A percentile compares a stretch with the other conserved stretches of the same genome.
Evolutionary conservation across 2,797 vertebrate genomes (phyloP).

Genomic region (Mormyrus proboscirostris): DNA sequence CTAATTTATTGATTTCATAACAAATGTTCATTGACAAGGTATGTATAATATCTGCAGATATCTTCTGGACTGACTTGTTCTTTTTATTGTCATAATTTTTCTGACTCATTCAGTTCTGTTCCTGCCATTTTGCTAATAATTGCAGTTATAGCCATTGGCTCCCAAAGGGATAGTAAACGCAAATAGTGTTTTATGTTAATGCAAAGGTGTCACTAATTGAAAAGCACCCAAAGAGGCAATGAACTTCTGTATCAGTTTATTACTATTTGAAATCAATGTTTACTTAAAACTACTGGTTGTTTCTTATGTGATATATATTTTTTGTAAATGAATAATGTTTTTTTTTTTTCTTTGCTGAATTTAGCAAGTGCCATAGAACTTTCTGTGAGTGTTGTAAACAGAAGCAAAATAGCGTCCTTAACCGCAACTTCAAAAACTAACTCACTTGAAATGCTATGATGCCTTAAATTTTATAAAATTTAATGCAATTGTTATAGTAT

Average conservation of each 20-base stretch:
- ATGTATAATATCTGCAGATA: background rate
- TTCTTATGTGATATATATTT: background rate
- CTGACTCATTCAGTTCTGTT: background rate
- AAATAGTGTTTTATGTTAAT: background rate
- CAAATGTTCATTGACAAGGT: background rate
- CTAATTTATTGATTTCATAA: background rate
- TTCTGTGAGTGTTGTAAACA: background rate
- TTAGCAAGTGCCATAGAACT: background rate
- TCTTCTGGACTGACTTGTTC: background rate
- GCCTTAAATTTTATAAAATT: background rate
- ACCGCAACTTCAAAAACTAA: background rate
- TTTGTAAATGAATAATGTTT: background rate
- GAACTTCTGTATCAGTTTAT: background rate
- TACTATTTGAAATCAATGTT: background rate
- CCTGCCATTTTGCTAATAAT: background rate
- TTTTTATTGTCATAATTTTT: background rate
- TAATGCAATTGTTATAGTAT: background rate
- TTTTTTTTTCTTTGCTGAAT: background rate
- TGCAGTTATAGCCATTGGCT: background rate
- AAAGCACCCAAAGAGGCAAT: background rate
- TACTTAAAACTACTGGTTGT: background rate
- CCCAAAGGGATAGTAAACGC: background rate
- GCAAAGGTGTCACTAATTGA: background rate
- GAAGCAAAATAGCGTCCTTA: background rate
- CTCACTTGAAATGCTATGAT: background rate